phyloP scores from a whole-genome alignment of 1,140 invertebrate species.

The Drosophila sechellia region DNA sequence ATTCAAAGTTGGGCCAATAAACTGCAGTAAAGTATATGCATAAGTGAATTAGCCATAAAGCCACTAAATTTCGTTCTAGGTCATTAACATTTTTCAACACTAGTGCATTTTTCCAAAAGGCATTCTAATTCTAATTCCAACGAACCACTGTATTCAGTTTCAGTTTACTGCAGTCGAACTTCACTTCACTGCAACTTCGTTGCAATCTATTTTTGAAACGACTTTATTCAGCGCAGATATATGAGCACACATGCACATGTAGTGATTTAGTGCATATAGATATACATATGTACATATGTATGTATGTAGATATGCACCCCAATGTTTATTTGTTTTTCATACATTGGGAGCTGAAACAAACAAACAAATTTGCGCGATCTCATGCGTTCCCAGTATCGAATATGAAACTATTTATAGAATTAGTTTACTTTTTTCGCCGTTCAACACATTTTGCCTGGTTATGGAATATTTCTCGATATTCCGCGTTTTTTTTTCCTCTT shows the following conservation, averaged over 20 bases:
- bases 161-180: constrained; percentile 31
- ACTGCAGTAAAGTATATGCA: neutral
- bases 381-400: constrained; percentile 30
- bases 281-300: constrained; percentile 6
- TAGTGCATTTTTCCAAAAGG: neutral
- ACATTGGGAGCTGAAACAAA: constrained; percentile 30
- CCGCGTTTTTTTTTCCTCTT: neutral
- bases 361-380: constrained; percentile 39
- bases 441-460: constrained; percentile 37
- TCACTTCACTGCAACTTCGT: constrained; percentile 33
- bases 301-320: constrained; percentile 2
- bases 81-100: neutral
- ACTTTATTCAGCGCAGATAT: constrained; percentile 17
- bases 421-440: constrained; percentile 30
- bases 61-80: neutral
- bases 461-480: constrained; percentile 46
- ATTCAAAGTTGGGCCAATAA: neutral
- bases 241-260: neutral
- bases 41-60: too few species aligned
- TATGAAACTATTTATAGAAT: constrained; percentile 43
- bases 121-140: constrained; percentile 1
- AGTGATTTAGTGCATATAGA: constrained; percentile 4
- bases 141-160: constrained; percentile 36
- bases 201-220: constrained; percentile 44
- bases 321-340: constrained; percentile 49